A percentile compares a stretch with the other conserved stretches of the same genome.
phyloP scores from a whole-genome alignment of 2,888 invertebrate species.

The Kryphioiulus occultus region DNA sequence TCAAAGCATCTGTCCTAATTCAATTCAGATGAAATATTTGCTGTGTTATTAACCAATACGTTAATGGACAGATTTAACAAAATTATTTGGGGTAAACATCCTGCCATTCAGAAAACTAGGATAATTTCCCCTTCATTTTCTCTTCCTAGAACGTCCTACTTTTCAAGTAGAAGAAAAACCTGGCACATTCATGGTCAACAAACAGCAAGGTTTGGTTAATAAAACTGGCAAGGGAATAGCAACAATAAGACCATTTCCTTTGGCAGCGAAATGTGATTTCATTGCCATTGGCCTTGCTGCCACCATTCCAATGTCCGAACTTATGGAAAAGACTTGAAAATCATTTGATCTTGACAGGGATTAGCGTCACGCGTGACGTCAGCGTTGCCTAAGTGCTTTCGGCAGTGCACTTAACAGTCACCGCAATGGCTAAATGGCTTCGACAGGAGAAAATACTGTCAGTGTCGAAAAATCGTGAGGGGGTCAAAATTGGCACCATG shows the following conservation, averaged over 20 bases:
- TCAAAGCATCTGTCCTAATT: too few relatives aligned
- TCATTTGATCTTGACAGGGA: neutral
- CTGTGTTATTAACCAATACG: too few relatives aligned
- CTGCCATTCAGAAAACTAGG: too few relatives aligned
- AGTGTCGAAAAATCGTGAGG: neutral
- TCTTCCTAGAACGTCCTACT: too few relatives aligned
- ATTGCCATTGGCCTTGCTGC: neutral
- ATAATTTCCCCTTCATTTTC: too few relatives aligned
- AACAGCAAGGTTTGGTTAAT: too few relatives aligned
- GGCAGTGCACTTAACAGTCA: neutral
- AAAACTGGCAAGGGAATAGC: too few relatives aligned
- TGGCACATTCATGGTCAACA: too few relatives aligned
- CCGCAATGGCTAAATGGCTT: neutral
- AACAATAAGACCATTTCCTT: neutral
- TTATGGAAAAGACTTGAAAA: neutral
- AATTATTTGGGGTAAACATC: too few relatives aligned
- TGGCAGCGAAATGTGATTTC: neutral
- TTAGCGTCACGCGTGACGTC: neutral
- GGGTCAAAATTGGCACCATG: neutral
- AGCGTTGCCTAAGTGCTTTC: conserved; percentile 12
- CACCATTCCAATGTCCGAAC: neutral
- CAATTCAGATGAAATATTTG: too few relatives aligned
- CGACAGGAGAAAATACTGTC: neutral
- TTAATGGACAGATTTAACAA: too few relatives aligned
- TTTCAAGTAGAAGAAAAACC: too few relatives aligned